Evolutionary conservation across 2,888 invertebrate species (phyloP).

Genomic region (Eueremaeus valkanovi): DNA sequence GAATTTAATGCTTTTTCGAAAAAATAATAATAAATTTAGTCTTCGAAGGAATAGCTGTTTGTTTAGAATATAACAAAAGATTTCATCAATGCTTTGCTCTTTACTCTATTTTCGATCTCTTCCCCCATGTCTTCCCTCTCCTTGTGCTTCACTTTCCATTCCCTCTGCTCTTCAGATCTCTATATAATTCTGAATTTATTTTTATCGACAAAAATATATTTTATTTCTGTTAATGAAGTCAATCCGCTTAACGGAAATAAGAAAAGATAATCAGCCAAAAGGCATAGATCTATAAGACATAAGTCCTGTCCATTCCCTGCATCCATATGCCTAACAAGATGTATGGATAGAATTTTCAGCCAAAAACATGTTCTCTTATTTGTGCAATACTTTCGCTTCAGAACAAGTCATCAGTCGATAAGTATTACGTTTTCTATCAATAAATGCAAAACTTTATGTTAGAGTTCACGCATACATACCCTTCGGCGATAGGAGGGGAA

Average conservation of each 20-base stretch:
- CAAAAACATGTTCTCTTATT: not conserved
- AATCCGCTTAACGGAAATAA: constrained; percentile 15
- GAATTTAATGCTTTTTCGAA: too few relatives aligned
- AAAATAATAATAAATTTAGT: too few relatives aligned
- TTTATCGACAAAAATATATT: not conserved
- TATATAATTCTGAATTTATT: too few relatives aligned
- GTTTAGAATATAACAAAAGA: too few relatives aligned
- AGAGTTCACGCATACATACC: not conserved
- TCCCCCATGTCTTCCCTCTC: too few relatives aligned
- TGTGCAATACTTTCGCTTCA: not conserved
- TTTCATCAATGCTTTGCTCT: too few relatives aligned
- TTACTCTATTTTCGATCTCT: too few relatives aligned
- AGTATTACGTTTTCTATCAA: not conserved
- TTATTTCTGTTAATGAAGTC: not conserved
- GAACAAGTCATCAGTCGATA: not conserved
- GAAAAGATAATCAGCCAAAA: not conserved
- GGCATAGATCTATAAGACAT: not conserved
- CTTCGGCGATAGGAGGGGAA: not conserved
- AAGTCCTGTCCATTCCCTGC: not conserved
- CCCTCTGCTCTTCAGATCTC: too few relatives aligned
- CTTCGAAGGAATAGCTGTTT: too few relatives aligned
- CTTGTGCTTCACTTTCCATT: too few relatives aligned
- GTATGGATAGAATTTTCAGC: not conserved
- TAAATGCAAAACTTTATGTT: not conserved
- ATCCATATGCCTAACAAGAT: not conserved